These are phyloP conservation scores for Adrianichthys oophorus DNA, from an alignment of 2,797 vertebrate genomes.

Conservation along the genomic window DNA sequence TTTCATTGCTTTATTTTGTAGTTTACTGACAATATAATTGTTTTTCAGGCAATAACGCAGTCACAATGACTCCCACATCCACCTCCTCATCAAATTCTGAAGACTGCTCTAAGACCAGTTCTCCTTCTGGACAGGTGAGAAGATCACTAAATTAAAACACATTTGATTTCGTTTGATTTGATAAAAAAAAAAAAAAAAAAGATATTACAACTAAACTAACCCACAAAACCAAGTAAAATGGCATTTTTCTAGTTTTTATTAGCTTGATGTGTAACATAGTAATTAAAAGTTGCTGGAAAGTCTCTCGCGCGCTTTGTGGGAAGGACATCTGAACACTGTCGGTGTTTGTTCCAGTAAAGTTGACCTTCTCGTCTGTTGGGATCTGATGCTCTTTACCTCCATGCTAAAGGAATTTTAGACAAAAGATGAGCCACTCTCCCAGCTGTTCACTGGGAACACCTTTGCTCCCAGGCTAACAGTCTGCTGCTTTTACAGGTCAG, in stretches of 20 bases:
- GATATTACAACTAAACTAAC: background rate
- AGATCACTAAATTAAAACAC: constrained; percentile 79
- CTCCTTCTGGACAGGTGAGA: constrained; percentile 84
- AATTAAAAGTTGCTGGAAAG: constrained; percentile 1
- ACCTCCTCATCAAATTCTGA: constrained; percentile 96
- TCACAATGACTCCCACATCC: constrained; percentile 97
- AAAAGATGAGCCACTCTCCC: constrained; percentile 8
- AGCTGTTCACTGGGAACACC: background rate
- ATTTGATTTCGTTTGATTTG: background rate
- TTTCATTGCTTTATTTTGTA: background rate
- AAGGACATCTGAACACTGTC: constrained; percentile 15
- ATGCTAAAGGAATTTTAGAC: background rate
- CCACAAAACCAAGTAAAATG: background rate
- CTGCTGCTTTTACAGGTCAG: constrained; percentile 78
- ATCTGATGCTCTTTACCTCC: background rate
- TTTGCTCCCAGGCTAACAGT: background rate
- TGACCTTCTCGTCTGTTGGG: constrained; percentile 13
- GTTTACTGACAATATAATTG: background rate
- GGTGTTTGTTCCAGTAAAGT: constrained; percentile 24
- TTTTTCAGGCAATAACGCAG: constrained; percentile 80
- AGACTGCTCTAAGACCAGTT: constrained; percentile 92
- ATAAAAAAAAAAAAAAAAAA: background rate
- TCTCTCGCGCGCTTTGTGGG: constrained; percentile 13
- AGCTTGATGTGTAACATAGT: constrained; percentile 4
- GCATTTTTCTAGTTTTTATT: no score